Base-by-base conservation (phyloP, 2,888 invertebrate species). In the Clusia tigrina region DNA sequence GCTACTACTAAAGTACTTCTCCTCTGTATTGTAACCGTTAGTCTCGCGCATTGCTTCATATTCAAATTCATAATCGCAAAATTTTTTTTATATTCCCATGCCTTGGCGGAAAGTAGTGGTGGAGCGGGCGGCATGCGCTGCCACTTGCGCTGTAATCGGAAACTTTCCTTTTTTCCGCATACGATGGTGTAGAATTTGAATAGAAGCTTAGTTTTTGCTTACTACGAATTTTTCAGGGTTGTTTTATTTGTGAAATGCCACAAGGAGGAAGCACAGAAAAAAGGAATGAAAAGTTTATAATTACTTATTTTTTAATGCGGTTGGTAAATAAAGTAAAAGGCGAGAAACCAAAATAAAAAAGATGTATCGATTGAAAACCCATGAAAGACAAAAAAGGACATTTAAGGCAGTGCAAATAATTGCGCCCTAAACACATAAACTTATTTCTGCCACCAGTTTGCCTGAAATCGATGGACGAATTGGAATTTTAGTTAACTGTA, bases 231-330 rank as follows among this genome's bases (percentile, higher is more conserved):
- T 69, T 68, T 69, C 68, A 64, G 70, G 69, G 70, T 69, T 68
- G 67, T 74, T 76, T 69, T 53, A 61, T 69, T 64, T 68, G 63
- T 68, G 63, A 64, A 66, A 69, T 64, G 67, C 64, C 64, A 70
- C 69, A 75, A 71, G 61, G 71, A 78, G 73, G 77, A 72, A 71
- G 69, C 71, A 71, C 65, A 67, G 68, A 71, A 53, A 73, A 65
- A 71, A 73, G 71, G 74, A 76, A 70, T 72, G 71, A 78, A 74
- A 79, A 76, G 74, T 79, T 80, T 80, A 80, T 79, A 79, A 79
- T 79, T 80, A 79, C 81, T 79, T 80, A 79, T 80, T 79, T 76
- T 79, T 79, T 80, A 79, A 80, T 79, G 79, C 80, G 80, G 80
- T 79, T 81, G 80, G 78, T 79, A 79, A 79, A 79, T 79, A 78